Percentiles rank a stretch among this genome's conserved stretches.
Evolutionary conservation across 2,797 vertebrate genomes (phyloP).

Genomic region (Crenichthys baileyi): DNA sequence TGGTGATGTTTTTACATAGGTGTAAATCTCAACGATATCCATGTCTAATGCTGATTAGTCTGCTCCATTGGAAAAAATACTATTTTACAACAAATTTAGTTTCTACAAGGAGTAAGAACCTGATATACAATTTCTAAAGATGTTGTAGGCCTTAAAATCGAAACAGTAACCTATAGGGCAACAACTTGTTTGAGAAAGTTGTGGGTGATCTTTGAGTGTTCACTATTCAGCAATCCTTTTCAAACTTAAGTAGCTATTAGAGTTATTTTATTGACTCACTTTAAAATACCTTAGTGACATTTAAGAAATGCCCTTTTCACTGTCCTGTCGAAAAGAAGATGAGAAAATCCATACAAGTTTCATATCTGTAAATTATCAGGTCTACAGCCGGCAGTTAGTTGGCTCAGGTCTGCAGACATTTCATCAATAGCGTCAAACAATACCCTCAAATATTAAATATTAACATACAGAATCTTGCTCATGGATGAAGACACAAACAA

Average conservation of each 20-base stretch:
- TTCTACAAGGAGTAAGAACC: constrained; percentile 15
- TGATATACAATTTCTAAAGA: not conserved
- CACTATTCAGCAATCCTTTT: not conserved
- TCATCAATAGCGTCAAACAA: constrained; percentile 4
- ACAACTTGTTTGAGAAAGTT: not conserved
- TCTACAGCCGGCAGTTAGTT: constrained; percentile 6
- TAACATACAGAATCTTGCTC: not conserved
- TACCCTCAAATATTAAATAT: not conserved
- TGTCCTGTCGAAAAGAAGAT: constrained; percentile 1
- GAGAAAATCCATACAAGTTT: constrained; percentile 9
- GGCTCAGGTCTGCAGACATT: constrained; percentile 3
- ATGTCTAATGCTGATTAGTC: not conserved
- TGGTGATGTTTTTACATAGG: not conserved
- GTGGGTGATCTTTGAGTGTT: not conserved
- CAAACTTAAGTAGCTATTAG: constrained; percentile 12
- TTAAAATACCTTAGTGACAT: constrained; percentile 20
- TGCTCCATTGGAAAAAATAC: not conserved
- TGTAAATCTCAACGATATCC: not conserved
- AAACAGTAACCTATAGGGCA: constrained; percentile 1
- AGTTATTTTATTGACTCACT: constrained; percentile 18
- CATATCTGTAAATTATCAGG: constrained; percentile 4
- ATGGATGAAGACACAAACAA: constrained; percentile 3
- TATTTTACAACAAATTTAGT: constrained; percentile 3
- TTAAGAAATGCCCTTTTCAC: constrained; percentile 16
- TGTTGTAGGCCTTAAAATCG: not conserved